These are phyloP conservation scores for Porites lobata DNA, from an alignment of 92 coral and sea anemone genomes.

Conservation along the genomic window DNA sequence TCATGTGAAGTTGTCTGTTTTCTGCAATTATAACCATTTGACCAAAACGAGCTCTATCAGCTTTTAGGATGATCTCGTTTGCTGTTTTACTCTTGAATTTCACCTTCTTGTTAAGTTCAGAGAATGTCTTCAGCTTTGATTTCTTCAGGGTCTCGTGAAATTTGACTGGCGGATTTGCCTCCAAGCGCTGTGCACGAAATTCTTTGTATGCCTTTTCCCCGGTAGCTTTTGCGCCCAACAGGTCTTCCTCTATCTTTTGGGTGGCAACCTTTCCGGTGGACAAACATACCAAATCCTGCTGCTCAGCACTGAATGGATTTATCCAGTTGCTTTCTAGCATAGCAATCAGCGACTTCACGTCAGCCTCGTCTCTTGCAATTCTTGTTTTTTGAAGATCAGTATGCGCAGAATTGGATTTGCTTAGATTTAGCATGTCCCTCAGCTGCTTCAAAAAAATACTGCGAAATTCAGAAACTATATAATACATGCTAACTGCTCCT, in stretches of 20 bases:
- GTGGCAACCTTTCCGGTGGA: slow-evolving; percentile 67
- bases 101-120: slow-evolving; percentile 40
- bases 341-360: slow-evolving; percentile 46
- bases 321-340: slow-evolving; percentile 62
- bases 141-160: slow-evolving; percentile 53
- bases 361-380: slow-evolving; percentile 63
- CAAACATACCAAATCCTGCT: slow-evolving; percentile 52
- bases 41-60: slow-evolving; percentile 57
- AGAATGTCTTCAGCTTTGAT: slow-evolving; percentile 44
- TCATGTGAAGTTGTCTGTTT: slow-evolving; percentile 57
- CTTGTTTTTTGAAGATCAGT: slow-evolving; percentile 42
- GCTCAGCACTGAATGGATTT: slow-evolving; percentile 55
- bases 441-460: slow-evolving; percentile 49
- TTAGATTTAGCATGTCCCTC: slow-evolving; percentile 26
- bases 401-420: not conserved
- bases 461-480: slow-evolving; percentile 40
- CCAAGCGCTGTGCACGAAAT: slow-evolving; percentile 58
- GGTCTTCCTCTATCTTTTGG: slow-evolving; percentile 39
- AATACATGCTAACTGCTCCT: no score
- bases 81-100: slow-evolving; percentile 38
- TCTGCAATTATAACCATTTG: slow-evolving; percentile 54
- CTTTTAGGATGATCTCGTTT: slow-evolving; percentile 39
- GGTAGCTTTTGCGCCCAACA: slow-evolving; percentile 44
- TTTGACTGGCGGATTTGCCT: slow-evolving; percentile 41
- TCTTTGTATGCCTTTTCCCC: slow-evolving; percentile 48